Percentiles rank a stretch among this genome's conserved stretches.
phyloP scores from a whole-genome alignment of 2,888 invertebrate species.

The Ichneumon xanthorius region DNA sequence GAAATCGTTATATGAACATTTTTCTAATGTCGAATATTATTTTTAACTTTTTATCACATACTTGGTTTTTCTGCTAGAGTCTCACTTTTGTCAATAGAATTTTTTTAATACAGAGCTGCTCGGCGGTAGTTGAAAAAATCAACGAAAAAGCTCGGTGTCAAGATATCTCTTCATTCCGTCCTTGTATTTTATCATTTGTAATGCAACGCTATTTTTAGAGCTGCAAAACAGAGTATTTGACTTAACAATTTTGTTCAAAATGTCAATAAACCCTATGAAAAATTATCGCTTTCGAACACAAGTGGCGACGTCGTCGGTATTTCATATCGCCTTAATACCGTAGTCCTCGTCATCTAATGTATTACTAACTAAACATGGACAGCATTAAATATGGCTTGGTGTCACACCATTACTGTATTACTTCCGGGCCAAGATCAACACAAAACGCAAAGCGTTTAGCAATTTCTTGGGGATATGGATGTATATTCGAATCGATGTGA shows the following conservation, averaged over 20 bases:
- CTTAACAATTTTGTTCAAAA: too few species aligned
- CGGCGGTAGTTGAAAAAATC: background rate
- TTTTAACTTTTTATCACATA: background rate
- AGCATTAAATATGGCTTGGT: background rate
- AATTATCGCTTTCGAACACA: background rate
- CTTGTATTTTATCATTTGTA: background rate
- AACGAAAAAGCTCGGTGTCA: background rate
- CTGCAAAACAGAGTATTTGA: too few species aligned
- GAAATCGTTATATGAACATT: slow-evolving; percentile 47
- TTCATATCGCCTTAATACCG: background rate
- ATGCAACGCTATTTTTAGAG: background rate
- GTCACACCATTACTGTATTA: background rate
- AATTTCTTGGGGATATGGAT: slow-evolving; percentile 31
- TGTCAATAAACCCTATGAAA: background rate
- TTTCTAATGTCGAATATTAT: background rate
- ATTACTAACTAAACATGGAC: background rate
- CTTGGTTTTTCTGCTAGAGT: background rate
- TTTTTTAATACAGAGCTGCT: background rate
- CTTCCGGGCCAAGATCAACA: background rate
- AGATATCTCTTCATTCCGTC: background rate
- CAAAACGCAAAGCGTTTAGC: background rate
- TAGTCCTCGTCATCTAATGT: background rate
- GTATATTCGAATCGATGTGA: slow-evolving; percentile 50
- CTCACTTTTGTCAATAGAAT: background rate
- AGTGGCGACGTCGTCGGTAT: background rate